phyloP scores from a whole-genome alignment of 2,113 vertebrate genomes.

The Phalacrocorax brasilianus region DNA sequence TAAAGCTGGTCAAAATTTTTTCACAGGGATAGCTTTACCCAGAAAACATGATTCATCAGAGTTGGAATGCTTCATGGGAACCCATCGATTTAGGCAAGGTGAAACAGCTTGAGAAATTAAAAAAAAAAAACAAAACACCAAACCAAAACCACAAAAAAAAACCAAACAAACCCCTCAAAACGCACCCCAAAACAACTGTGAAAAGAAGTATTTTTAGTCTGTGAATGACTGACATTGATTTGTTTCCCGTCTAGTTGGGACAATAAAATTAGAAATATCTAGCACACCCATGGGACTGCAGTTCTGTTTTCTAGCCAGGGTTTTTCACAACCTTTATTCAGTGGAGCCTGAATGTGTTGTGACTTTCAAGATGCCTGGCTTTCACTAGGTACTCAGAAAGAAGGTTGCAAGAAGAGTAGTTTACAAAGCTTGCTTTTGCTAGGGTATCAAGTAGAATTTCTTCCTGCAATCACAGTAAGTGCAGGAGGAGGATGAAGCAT shows the following conservation, averaged over 20 bases:
- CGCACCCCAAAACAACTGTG: neutral
- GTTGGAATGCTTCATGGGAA: neutral
- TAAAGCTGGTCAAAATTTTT: neutral
- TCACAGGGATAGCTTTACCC: neutral
- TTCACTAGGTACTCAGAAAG: neutral
- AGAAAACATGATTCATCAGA: neutral
- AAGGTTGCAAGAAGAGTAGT: neutral
- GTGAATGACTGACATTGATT: neutral
- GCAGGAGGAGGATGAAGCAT: neutral
- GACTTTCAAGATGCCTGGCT: neutral
- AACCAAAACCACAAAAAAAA: neutral
- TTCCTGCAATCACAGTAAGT: neutral
- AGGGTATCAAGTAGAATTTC: neutral
- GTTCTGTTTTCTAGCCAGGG: neutral
- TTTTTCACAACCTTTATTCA: conserved; percentile 6
- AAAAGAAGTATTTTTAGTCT: neutral
- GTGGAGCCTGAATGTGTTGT: neutral
- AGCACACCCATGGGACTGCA: neutral
- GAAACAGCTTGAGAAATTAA: neutral
- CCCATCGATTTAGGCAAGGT: neutral
- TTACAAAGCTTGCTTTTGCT: neutral
- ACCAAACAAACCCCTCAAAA: neutral
- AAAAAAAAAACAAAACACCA: neutral
- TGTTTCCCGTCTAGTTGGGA: neutral
- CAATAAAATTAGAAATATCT: conserved; percentile 2